These are phyloP conservation scores for Agelaius tricolor DNA, from an alignment of 2,113 vertebrate genomes.

Conservation along the genomic window DNA sequence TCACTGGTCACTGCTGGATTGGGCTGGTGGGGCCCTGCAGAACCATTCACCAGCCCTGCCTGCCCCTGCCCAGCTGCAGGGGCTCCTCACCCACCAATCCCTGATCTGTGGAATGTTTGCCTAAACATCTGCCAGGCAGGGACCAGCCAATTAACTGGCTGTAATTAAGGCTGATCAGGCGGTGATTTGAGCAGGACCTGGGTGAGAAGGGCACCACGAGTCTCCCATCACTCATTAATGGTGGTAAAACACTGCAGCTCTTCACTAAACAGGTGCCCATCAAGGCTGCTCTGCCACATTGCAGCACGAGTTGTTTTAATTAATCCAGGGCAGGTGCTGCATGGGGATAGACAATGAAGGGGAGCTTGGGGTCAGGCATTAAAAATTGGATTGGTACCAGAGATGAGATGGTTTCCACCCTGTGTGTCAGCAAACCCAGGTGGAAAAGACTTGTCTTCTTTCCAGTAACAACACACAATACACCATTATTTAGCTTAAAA, in stretches of 20 bases:
- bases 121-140: neutral
- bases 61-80: neutral
- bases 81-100: fast-evolving
- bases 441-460: fast-evolving
- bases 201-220: neutral
- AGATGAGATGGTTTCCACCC: neutral
- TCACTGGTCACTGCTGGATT: fast-evolving
- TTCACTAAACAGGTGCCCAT: neutral
- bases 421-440: neutral
- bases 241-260: constrained; percentile 1
- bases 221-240: neutral
- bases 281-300: neutral
- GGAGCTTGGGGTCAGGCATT: neutral
- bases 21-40: neutral
- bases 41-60: neutral
- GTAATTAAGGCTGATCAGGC: neutral
- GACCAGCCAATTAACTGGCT: neutral
- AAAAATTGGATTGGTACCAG: neutral
- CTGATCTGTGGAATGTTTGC: neutral
- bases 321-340: neutral
- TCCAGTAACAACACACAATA: neutral
- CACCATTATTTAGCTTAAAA: neutral
- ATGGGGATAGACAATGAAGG: fast-evolving
- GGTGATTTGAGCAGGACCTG: neutral
- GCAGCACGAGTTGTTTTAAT: neutral